A percentile compares a stretch with the other conserved stretches of the same genome.
Conservation (phyloP, 2,797 vertebrate species). For the Varecia variegata region DNA sequence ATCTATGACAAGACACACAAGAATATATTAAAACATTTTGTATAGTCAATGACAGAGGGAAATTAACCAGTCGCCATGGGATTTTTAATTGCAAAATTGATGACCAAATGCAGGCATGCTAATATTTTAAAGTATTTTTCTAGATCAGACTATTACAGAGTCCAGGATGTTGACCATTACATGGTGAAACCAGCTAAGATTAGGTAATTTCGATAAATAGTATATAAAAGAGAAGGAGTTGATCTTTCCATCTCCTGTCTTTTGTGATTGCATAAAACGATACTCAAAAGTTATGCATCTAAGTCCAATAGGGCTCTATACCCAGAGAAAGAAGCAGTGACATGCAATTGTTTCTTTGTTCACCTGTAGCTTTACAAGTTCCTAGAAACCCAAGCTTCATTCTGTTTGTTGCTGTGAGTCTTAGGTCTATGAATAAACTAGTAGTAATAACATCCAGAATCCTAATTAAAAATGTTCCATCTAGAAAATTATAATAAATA, state of each 20-base stretch:
- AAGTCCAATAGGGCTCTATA: neutral
- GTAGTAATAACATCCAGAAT: neutral
- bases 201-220: neutral
- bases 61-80: neutral
- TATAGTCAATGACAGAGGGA: neutral
- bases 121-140: conserved; percentile 5
- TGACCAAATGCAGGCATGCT: neutral
- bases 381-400: neutral
- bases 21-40: neutral
- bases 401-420: neutral
- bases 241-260: neutral
- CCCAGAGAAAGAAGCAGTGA: neutral
- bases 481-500: neutral
- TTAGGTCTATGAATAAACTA: neutral
- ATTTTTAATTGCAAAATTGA: neutral
- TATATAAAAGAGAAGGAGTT: neutral
- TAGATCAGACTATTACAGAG: neutral
- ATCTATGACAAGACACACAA: neutral
- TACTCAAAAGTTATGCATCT: neutral
- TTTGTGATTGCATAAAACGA: neutral
- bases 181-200: neutral
- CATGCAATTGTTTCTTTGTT: neutral
- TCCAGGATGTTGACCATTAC: neutral
- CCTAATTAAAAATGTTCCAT: neutral
- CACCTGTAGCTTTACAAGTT: neutral